Evolutionary conservation across 2,888 invertebrate species (phyloP), one percentile per base, ranked within the genome.

Genomic region (Coleophora deauratella): DNA sequence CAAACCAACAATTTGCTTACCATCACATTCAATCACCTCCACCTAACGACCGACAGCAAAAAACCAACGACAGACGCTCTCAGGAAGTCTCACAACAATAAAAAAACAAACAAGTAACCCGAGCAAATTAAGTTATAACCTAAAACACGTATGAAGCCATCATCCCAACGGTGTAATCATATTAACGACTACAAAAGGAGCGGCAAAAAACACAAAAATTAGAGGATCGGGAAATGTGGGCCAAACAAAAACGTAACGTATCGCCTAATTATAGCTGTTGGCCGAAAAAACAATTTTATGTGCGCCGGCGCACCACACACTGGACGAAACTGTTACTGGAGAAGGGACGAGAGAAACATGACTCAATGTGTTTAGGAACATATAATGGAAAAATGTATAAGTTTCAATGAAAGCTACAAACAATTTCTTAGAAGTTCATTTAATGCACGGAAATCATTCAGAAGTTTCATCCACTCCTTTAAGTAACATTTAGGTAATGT

Each of bases 121-220:
- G 74, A 67, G 72, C 80, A 85, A 85, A 85, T 85, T 85, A 85
- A 85, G 85, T 85, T 85, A 84, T 84, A 85, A 85, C 77, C 81
- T 82, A 80, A 82, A 82, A 82, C 82, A 82, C 80, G 85, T 84
- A 85, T 84, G 82, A 84, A 85, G 85, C 84, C 81, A 84, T 84
- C 85, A 84, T 80, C 82, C 77, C 72, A 74, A 81, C 76, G 79
- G 77, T 82, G 81, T 85, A 85, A 85, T 85, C 85, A 84, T 84
- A 84, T 85, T 84, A 85, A 85, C 85, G 82, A 84, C 82, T 82
- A 84, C 84, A 84, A 84, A 85, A 84, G 82, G 72, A 74, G 71
- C 74, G 74, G 78, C 77, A 81, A 84, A 85, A 85, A 84, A 81
- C 69, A 69, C 63, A 78, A 76, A 85, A 85, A 84, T 84, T 84